These are phyloP conservation scores for Petromus typicus DNA, from an alignment of 2,113 vertebrate species.

Conservation along the genomic window DNA sequence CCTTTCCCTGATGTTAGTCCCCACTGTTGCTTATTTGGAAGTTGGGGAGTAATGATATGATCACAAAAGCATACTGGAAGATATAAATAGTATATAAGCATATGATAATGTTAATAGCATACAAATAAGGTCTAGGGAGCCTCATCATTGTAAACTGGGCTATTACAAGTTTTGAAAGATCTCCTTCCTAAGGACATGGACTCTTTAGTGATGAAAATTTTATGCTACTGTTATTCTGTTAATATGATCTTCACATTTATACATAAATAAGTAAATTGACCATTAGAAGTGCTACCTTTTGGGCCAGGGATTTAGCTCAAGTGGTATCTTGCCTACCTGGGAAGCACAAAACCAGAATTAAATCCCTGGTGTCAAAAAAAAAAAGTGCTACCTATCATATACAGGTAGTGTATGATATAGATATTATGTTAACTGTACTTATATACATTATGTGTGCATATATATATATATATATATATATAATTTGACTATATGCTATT, in stretches of 20 bases:
- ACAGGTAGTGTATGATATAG: neutral
- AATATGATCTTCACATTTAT: conserved; percentile 9
- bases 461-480: neutral
- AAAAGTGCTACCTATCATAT: neutral
- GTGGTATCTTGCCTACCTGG: too few species aligned
- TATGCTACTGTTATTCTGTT: conserved; percentile 1
- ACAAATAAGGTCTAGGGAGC: neutral
- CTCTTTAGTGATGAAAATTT: neutral
- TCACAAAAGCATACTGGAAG: neutral
- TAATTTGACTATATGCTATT: neutral
- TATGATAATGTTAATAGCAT: neutral
- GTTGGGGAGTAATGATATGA: neutral
- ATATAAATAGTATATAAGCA: neutral
- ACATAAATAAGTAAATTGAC: conserved; percentile 20
- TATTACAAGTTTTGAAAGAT: neutral
- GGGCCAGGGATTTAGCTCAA: too few species aligned
- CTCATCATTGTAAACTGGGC: neutral
- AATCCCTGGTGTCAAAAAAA: too few species aligned
- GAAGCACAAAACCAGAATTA: too few species aligned
- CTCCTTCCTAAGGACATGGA: neutral
- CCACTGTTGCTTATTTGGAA: neutral
- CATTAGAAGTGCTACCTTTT: neutral
- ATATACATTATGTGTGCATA: neutral
- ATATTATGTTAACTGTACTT: neutral
- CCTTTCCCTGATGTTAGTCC: neutral